Evolutionary conservation across 2,113 vertebrate species (phyloP).

Genomic region (Jacana jacana): DNA sequence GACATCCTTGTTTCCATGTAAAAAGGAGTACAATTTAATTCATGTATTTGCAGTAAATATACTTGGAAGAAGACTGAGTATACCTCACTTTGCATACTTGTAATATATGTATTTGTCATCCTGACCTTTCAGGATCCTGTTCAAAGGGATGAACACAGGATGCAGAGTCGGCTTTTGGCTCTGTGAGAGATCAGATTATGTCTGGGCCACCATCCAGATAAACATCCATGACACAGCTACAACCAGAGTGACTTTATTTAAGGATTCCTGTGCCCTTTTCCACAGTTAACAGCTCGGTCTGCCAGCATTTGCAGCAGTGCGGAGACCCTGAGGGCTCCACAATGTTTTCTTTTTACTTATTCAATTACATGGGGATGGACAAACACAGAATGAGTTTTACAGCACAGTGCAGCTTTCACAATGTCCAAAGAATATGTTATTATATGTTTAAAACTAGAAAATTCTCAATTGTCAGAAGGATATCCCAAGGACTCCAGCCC

Average conservation of each 20-base stretch:
- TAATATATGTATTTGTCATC: neutral
- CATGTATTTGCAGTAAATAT: neutral
- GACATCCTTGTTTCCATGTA: neutral
- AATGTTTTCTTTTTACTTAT: conserved; percentile 1
- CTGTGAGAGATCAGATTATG: neutral
- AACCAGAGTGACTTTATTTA: neutral
- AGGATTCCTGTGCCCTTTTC: neutral
- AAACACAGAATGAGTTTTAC: conserved; percentile 16
- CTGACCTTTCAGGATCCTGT: neutral
- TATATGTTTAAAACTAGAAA: neutral
- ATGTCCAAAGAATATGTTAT: neutral
- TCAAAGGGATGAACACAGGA: neutral
- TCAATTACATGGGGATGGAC: conserved; percentile 12
- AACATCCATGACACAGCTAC: neutral
- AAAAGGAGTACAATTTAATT: neutral
- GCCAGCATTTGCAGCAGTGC: neutral
- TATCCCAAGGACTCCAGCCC: neutral
- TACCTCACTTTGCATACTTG: neutral
- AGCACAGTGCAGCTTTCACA: neutral
- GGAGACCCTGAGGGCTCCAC: neutral
- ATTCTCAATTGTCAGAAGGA: neutral
- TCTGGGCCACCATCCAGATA: neutral
- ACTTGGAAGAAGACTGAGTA: neutral
- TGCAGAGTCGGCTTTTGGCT: neutral
- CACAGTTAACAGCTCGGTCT: neutral